Evolutionary conservation across 1,140 invertebrate species (phyloP).

Genomic region (Neodiprion virginianus): DNA sequence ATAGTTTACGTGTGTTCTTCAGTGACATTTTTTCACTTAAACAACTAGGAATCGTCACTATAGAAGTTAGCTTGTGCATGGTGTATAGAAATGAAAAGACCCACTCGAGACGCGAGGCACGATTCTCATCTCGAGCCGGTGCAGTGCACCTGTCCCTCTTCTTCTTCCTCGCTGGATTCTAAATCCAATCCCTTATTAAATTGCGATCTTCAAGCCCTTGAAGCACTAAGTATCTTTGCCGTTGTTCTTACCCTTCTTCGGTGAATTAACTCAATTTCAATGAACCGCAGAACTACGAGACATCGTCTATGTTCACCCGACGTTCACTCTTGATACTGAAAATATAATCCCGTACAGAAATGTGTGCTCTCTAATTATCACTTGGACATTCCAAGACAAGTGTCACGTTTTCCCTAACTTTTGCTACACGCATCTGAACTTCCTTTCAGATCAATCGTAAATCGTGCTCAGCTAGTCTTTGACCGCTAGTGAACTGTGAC

Average conservation of each 20-base stretch:
- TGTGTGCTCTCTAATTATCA: too few species aligned
- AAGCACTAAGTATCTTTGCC: background rate
- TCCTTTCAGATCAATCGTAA: too few species aligned
- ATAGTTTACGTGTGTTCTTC: background rate
- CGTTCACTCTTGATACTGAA: too few species aligned
- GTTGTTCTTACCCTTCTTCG: background rate
- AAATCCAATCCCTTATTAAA: background rate
- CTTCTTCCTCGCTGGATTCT: background rate
- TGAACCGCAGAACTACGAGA: too few species aligned
- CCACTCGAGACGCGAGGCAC: slow-evolving; percentile 41
- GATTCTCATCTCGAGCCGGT: slow-evolving; percentile 35
- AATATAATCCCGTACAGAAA: too few species aligned
- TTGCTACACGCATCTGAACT: too few species aligned
- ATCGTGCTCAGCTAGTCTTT: too few species aligned
- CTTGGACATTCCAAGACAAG: too few species aligned
- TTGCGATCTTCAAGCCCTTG: background rate
- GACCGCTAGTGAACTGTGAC: too few species aligned
- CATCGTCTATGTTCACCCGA: too few species aligned
- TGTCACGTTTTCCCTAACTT: too few species aligned
- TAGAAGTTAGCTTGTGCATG: background rate
- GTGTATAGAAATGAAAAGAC: slow-evolving; percentile 25
- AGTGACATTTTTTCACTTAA: background rate
- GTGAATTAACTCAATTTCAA: background rate
- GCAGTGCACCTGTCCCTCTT: slow-evolving; percentile 16
- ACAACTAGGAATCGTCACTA: background rate